Evolutionary conservation across 1,140 invertebrate species (phyloP), one percentile per base, ranked within the genome.

Genomic region (Trachymyrmex septentrionalis): DNA sequence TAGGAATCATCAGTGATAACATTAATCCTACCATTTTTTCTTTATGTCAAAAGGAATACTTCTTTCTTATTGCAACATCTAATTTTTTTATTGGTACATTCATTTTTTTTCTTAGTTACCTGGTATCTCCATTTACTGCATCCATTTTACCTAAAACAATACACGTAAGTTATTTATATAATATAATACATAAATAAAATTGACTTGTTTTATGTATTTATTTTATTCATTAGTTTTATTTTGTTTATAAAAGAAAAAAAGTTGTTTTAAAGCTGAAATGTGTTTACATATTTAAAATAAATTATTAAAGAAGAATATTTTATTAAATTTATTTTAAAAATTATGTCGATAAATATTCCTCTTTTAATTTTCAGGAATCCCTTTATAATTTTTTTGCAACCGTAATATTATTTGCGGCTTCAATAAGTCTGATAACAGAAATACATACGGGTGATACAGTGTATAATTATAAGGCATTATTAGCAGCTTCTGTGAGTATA

Each of bases 111-210:
- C 90, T 97, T 9, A 97, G 98, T 16, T 98, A 97, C 90, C 88
- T 98, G 1, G 94, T 97, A 16, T 98, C 97, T 1, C 96, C 98
- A 55, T 96, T 97, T 10, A 97, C 97, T 0, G 97, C 97, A 9
- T 96, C 97, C 14, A 97, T 98, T 85, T 96, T 98, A 86, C 96
- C 97, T 0, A 98, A 98, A 95, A 98, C 97, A 3, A 96, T 98
- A 86, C 98, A 97, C 92, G 98, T 98, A 96, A 98, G 98, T 97
- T 87, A 19, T 67, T 69, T 1, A n/a, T n/a, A n/a, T n/a, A 16
- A 55, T 38, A 75, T 44, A 10, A 44, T 38, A 24, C 57, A 21
- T 48, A 67, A 38, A 44, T 48, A 21, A 38, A 21, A 38, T 48
- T 69, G 2, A 57, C 9, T 57, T 34, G 0, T 57, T 53, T 12